Evolutionary conservation across 2,888 invertebrate species (phyloP), one percentile per base, ranked within the genome.

Genomic region (Incurvaria masculella): DNA sequence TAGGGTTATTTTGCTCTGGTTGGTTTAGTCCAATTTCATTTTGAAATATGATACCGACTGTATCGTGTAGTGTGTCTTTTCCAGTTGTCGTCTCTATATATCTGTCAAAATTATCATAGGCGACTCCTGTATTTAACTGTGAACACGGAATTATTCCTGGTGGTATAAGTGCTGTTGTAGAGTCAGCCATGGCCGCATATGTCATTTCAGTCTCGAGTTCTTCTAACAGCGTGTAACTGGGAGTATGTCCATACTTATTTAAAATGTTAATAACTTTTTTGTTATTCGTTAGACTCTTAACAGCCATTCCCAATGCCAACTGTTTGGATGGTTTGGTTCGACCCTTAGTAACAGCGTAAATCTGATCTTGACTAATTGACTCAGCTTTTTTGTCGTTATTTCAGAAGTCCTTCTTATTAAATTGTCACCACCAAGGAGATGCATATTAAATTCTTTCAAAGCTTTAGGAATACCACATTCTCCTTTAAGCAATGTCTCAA

Each of bases 1-100:
- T 23, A 49, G 46, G 46, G 52, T 54, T 16, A 14, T 51, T 51
- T 20, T 49, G 44, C 41, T 52, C 50, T 40, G 50, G 50, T 49
- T 56, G 50, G 49, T 52, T 51, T 51, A 52, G 51, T 39, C 54
- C 52, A 44, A 52, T 51, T 23, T 55, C 54, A 54, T 54, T 55
- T 48, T 48, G 48, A 45, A 44, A 48, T 44, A 43, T 33, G 38
- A 43, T 26, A 47, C 51, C n/a, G n/a, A n/a, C n/a, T n/a, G n/a
- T n/a, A n/a, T n/a, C n/a, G n/a, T n/a, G n/a, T n/a, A n/a, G n/a
- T 49, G 50, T 47, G 21, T 47, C 47, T 23, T 47, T 43, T 44
- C 44, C 44, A 48, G 48, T 40, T 23, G 21, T 44, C 41, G 48
- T 44, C 18, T 48, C 45, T 17, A 48, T 45, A 45, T 40, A 48